Base-by-base conservation (phyloP, 1,140 invertebrate species). In the Halictus rubicundus region DNA sequence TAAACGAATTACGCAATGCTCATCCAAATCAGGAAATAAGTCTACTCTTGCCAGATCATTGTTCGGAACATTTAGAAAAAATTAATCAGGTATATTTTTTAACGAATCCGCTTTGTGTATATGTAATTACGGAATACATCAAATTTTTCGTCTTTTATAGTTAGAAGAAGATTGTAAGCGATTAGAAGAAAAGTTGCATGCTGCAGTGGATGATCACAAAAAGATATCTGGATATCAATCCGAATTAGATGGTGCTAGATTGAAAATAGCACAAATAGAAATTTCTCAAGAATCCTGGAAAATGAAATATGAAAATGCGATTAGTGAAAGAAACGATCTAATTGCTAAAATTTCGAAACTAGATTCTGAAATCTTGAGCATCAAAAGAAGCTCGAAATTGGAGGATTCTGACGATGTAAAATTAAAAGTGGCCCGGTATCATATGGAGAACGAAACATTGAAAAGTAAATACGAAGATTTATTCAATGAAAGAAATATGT, bases 261-360 rank as follows among this genome's bases (percentile, higher is more conserved):
- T 92, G 23, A 92, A 91, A 85, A 88, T 92, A 16, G 91, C 91
- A 3, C 91, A 92, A 69, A 85, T 88, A 39, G 91, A 92, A 73
- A 92, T 93, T 7, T 86, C 85, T 10, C 86, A 90, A 46, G 91
- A 92, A 73, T 87, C 89, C 0, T 88, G 89, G 84, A 89, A 88
- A 27, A 89, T 90, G 46, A 93, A 92, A 80, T 90, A 89, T 27
- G 90, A 91, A n/a, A 89, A 82, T 52, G 9, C 71, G 3, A 42
- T 84, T 16, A 85, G 54, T 23, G 91, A 93, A 76, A 78, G 84
- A 25, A 85, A 81, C 12, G 81, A 89, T 71, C 72, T 89, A 63
- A 32, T 78, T 19, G 42, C 65, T 6, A 88, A 88, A 75, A 75
- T 91, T 37, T 84, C 84, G 6, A 84, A 80, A 64, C 69, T 87